Evolutionary conservation across 2,888 invertebrate species (phyloP).

Genomic region (Archips crataeganus): DNA sequence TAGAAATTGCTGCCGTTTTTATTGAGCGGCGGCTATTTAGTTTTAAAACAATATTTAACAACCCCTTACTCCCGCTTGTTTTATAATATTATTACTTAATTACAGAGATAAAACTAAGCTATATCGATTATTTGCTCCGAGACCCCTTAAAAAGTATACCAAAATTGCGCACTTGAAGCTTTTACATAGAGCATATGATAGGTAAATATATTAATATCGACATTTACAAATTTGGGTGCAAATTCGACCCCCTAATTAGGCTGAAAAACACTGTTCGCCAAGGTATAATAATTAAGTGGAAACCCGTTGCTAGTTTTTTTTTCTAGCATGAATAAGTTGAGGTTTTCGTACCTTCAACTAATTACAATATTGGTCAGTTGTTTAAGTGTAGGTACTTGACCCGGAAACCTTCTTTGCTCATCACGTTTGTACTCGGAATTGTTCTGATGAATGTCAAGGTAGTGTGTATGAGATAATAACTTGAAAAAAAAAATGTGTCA

Average conservation of each 20-base stretch:
- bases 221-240: too few relatives aligned
- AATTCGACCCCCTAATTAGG: too few relatives aligned
- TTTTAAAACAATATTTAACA: too few relatives aligned
- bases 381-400: conserved; percentile 13
- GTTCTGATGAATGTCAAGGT: conserved; percentile 25
- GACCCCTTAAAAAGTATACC: too few relatives aligned
- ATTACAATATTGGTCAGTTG: background rate
- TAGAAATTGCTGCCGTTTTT: background rate
- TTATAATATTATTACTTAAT: too few relatives aligned
- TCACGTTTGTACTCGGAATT: conserved; percentile 20
- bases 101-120: too few relatives aligned
- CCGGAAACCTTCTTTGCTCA: conserved; percentile 8
- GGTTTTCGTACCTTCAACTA: background rate
- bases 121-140: too few relatives aligned
- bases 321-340: background rate
- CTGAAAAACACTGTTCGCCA: too few relatives aligned
- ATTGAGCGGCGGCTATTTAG: background rate
- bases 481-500: conserved; percentile 10
- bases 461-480: conserved; percentile 15
- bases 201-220: too few relatives aligned
- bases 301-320: background rate
- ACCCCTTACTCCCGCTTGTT: too few relatives aligned
- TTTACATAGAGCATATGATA: too few relatives aligned
- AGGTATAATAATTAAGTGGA: background rate
- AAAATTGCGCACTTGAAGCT: too few relatives aligned